Evolutionary conservation across 2,113 vertebrate genomes (phyloP).

Genomic region (Alaudala cheleensis): DNA sequence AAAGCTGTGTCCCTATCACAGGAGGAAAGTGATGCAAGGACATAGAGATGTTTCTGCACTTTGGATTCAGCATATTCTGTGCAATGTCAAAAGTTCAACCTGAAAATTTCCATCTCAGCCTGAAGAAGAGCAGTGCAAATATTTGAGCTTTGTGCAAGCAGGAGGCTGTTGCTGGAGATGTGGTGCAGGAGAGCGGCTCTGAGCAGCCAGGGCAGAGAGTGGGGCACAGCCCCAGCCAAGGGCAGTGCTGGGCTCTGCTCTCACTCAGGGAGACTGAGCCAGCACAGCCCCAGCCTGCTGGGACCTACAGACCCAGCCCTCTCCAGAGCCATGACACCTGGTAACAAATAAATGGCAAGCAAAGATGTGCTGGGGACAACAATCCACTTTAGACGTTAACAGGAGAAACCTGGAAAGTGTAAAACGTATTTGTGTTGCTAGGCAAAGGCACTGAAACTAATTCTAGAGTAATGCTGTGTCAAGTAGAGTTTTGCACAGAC

Average conservation of each 20-base stretch:
- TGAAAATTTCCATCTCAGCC: not conserved
- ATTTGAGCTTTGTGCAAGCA: not conserved
- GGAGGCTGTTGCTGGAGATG: not conserved
- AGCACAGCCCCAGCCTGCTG: not conserved
- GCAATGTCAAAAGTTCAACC: constrained; percentile 2
- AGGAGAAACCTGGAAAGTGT: constrained; percentile 58
- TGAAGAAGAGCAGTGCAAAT: not conserved
- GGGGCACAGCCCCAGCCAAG: not conserved
- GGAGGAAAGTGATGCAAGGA: not conserved
- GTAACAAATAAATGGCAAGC: constrained; percentile 50
- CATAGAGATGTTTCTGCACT: not conserved
- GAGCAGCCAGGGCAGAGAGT: not conserved
- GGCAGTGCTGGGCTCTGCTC: not conserved
- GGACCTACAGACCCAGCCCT: not conserved
- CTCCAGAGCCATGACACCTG: not conserved
- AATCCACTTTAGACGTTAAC: not conserved
- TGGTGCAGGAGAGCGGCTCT: not conserved
- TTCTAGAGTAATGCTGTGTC: constrained; percentile 37
- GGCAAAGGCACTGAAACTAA: constrained; percentile 50
- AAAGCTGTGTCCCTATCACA: rapidly evolving
- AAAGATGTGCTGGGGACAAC: not conserved
- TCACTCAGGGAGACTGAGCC: not conserved
- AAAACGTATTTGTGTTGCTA: constrained; percentile 53
- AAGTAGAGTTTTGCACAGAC: not conserved
- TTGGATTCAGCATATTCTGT: not conserved